These are phyloP conservation scores for Endotricha flammealis DNA, from an alignment of 2,888 invertebrate species.

Conservation along the genomic window DNA sequence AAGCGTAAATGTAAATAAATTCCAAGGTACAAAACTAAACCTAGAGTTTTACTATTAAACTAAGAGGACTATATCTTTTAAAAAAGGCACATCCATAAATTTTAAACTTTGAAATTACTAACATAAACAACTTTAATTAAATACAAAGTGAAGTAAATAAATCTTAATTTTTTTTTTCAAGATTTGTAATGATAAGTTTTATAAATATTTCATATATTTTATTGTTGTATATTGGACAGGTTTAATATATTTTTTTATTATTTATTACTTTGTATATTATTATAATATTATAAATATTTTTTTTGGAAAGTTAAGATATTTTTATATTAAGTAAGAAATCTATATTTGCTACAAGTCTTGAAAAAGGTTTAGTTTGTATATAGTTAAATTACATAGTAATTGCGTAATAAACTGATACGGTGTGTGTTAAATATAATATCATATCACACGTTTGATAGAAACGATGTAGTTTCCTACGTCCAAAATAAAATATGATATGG, in stretches of 20 bases:
- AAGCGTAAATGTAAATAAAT: background rate
- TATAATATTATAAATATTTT: background rate
- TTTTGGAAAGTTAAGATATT: background rate
- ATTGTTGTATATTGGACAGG: background rate
- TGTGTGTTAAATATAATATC: no score
- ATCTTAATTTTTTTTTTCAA: no score
- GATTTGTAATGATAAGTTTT: no score
- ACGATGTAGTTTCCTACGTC: no score
- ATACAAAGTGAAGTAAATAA: no score
- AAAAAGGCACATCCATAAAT: conserved; percentile 63
- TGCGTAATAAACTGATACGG: no score
- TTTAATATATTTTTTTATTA: background rate
- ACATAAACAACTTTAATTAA: conserved; percentile 3
- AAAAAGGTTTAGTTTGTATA: no score
- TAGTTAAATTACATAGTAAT: no score
- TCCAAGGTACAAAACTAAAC: conserved; percentile 14
- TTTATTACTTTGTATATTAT: background rate
- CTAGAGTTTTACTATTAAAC: conserved; percentile 18
- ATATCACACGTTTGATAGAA: no score
- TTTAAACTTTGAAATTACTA: conserved; percentile 27
- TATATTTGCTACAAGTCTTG: background rate
- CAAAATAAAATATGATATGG: background rate
- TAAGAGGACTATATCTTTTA: conserved; percentile 35
- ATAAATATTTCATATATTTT: conserved; percentile 4
- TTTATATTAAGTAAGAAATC: background rate